Evolutionary conservation across 2,797 vertebrate species (phyloP), one percentile per base, ranked within the genome.

Genomic region (Holocentrus rufus): DNA sequence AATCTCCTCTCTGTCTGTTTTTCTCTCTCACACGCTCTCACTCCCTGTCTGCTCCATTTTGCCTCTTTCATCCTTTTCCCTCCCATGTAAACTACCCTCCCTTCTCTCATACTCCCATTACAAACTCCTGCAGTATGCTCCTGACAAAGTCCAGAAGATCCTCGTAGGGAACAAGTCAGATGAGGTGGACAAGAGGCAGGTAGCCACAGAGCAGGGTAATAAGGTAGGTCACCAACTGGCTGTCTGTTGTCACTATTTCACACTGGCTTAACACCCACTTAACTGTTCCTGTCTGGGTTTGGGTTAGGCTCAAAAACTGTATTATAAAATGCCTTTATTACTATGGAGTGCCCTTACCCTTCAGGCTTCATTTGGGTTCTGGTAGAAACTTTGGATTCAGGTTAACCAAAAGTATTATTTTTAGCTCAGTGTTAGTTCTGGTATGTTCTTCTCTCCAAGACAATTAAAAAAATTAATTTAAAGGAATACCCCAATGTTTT

Each of bases 81-180:
- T 49, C 62, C 39, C 76, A 56, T 71, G 50, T 78, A 65, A 59
- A 73, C 59, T 27, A 73, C 13, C 2, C 10, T 34, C 2, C 0
- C 49, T 58, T 58, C 14, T 20, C 27, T 63, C 27, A 1, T 50
- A 2, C 58, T 55, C 46, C 14, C 53, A 39, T 60, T 69, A 17
- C 47, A 30, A 74, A 73, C 53, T 42, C 20, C 62, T 18, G 59
- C 85, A 98, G 97, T 98, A 98, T 0, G 97, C 97, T 1, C 97
- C 97, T 0, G 96, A 97, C 0, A 97, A 95, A 2, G 96, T 98
- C 70, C 97, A 96, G 91, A 98, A 98, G 91, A 97, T 99, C 88
- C 95, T 99, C 0, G 95, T 98, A 0, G 97, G 96, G 73, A 99
- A 99, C 85, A 99, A 99, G 85, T 96, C 96, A 0, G 97, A 99